phyloP scores from a whole-genome alignment of 2,888 invertebrate species.

The Drosophila robusta region DNA sequence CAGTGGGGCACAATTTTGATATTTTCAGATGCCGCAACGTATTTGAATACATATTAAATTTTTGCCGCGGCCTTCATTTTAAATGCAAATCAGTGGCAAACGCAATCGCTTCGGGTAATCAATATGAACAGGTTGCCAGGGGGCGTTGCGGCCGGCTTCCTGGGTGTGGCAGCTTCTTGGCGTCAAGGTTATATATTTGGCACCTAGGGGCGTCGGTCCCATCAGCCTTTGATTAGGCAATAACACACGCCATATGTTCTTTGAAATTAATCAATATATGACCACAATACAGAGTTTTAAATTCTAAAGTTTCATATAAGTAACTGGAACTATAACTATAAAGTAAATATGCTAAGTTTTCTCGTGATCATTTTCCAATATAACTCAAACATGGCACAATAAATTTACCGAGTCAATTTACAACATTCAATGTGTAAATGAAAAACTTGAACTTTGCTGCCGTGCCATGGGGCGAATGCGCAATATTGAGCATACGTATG shows the following conservation, averaged over 20 bases:
- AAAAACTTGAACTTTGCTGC: constrained; percentile 15
- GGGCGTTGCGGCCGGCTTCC: constrained; percentile 4
- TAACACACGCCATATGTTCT: constrained; percentile 15
- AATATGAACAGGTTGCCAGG: constrained; percentile 53
- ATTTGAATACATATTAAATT: constrained; percentile 81
- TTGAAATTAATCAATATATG: constrained; percentile 10
- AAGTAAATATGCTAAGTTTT: too few relatives aligned
- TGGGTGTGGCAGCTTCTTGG: constrained; percentile 22
- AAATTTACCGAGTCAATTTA: constrained; percentile 1
- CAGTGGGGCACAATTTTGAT: constrained; percentile 17
- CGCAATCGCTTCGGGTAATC: constrained; percentile 55
- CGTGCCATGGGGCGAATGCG: constrained; percentile 37
- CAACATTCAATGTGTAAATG: constrained; percentile 2
- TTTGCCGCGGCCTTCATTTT: constrained; percentile 62
- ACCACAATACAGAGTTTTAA: background rate
- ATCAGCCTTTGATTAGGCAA: constrained; percentile 1
- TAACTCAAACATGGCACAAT: constrained; percentile 3
- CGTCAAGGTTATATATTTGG: constrained; percentile 18
- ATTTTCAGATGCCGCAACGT: constrained; percentile 33
- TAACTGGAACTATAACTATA: too few relatives aligned
- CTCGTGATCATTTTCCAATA: constrained; percentile 21
- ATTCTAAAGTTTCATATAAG: background rate
- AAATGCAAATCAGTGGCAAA: constrained; percentile 72
- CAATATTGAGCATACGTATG: constrained; percentile 40
- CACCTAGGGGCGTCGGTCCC: constrained; percentile 13